Conservation (phyloP, 2,113 vertebrate genomes). For the Axis porcinus region DNA sequence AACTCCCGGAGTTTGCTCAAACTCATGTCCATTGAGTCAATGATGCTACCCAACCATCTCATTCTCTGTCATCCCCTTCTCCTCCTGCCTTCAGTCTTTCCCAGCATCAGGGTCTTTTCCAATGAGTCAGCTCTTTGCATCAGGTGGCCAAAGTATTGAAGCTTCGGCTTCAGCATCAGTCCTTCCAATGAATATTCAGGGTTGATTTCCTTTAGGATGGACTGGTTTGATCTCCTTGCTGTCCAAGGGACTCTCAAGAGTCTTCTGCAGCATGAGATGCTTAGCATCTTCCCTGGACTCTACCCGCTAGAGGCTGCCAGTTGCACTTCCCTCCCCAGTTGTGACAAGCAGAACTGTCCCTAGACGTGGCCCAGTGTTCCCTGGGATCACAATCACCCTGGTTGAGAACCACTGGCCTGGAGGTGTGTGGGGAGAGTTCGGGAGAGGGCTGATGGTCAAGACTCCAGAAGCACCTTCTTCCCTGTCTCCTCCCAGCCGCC, state of each 20-base stretch:
- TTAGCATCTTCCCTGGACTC: background rate
- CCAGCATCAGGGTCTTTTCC: background rate
- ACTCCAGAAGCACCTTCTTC: background rate
- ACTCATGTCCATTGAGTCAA: background rate
- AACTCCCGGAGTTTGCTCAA: background rate
- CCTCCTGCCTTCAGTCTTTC: background rate
- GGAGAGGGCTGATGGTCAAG: background rate
- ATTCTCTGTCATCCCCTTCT: background rate
- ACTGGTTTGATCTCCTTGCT: background rate
- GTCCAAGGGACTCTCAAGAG: background rate
- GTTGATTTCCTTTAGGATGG: background rate
- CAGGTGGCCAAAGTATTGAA: background rate
- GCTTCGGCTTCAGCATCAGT: background rate
- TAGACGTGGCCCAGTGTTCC: background rate
- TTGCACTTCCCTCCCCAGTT: background rate
- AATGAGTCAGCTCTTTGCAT: fast-evolving
- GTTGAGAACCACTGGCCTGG: background rate
- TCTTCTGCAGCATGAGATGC: background rate
- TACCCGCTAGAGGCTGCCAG: background rate
- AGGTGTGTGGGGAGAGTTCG: background rate
- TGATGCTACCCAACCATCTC: background rate
- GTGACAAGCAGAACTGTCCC: background rate
- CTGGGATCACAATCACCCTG: background rate
- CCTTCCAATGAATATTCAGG: background rate
- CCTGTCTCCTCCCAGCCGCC: background rate